Evolutionary conservation across 2,888 invertebrate genomes (phyloP).

Genomic region (Caprella mutica): DNA sequence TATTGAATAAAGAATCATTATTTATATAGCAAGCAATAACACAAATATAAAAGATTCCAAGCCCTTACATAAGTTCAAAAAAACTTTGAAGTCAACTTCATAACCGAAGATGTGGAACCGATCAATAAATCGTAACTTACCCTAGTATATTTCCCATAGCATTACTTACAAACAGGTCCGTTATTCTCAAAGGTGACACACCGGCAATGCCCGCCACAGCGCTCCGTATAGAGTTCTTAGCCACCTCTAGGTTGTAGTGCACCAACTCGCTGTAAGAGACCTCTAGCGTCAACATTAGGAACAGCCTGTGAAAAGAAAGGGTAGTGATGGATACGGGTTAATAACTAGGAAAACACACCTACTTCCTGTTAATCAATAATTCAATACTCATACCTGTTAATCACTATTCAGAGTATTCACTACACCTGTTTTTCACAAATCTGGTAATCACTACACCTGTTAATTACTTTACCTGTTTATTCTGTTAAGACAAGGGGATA

Average conservation of each 20-base stretch:
- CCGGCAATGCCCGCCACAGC: constrained; percentile 39
- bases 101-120: background rate
- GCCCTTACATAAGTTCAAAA: no score
- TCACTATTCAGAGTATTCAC: background rate
- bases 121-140: no score
- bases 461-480: constrained; percentile 33
- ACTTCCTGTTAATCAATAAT: background rate
- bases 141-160: background rate
- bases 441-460: constrained; percentile 31
- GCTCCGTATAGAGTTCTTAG: constrained; percentile 38
- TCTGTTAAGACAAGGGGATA: constrained; percentile 36
- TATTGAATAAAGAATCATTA: no score
- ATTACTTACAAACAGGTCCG: constrained; percentile 39
- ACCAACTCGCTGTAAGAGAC: constrained; percentile 36
- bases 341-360: background rate
- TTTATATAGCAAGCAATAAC: no score
- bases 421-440: background rate
- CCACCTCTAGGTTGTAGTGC: constrained; percentile 36
- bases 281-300: constrained; percentile 27
- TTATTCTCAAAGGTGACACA: constrained; percentile 39
- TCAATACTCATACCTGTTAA: background rate
- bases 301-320: no score
- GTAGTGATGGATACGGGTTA: background rate
- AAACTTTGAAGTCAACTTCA: background rate
- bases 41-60: no score